Base-by-base conservation (phyloP, 2,113 vertebrate genomes). In the Peromyscus leucopus region DNA sequence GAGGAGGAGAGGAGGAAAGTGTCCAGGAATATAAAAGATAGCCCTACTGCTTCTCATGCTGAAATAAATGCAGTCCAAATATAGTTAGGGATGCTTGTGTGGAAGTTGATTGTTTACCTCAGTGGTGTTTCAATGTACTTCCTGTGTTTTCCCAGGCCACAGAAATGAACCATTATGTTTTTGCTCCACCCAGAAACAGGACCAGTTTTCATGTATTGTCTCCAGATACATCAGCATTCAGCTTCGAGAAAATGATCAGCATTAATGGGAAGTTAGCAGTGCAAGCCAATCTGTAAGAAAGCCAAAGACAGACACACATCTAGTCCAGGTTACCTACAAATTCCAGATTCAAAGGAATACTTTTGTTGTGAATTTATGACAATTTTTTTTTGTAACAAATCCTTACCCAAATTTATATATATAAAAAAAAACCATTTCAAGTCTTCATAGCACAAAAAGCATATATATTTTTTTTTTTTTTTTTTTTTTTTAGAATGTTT, bases 191-290 rank as follows among this genome's bases (percentile, higher is more conserved):
- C 91, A 51, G 83, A 71, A 98, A 48, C 8, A 97, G 98, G 65
- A 57, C 24, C 93, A 96, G 39, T 48, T 98, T 97, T 96, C 91
- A 96, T 87, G 26, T 87, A 78, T 91, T 59, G 28, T 92, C 51
- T 97, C 82, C 26, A 97, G 88, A 84, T 92, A 75, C 55, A 69
- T 98, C 80, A 94, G 48, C 6, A 84, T 97, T 98, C 82, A 96
- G 61, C 96, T 96, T 89, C 87, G 75, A 48, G 90, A 46, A 96
- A 96, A 65, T 96, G 12, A 93, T 78, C 22, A 28, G 95, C 75
- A 88, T 63, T 93, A 96, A 97, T 79, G 96, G 98, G 36, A 2
- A 12, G 48, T 55, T 92, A 57, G 71, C 1, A 39, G 61, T 51
- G 24, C 5, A 19, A 94, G 63, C n/a, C 76, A 69, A 36, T 51